A percentile compares a stretch with the other conserved stretches of the same genome.
phyloP scores from a whole-genome alignment of 2,113 vertebrate genomes.

The Acanthisitta chloris region DNA sequence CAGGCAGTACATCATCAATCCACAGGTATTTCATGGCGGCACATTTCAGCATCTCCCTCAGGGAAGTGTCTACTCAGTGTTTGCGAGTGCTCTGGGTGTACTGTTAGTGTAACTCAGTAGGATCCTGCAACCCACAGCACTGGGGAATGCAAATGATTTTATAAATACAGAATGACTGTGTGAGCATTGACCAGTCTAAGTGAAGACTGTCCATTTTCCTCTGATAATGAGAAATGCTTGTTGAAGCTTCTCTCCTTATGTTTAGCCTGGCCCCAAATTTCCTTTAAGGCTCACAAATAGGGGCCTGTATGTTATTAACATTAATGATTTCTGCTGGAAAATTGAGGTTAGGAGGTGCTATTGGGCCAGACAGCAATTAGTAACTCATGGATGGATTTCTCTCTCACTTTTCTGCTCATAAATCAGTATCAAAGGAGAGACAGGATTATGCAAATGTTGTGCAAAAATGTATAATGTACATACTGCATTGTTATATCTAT shows the following conservation, averaged over 20 bases:
- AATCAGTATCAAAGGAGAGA: conserved; percentile 51
- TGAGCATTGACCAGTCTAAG: background rate
- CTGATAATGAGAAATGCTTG: background rate
- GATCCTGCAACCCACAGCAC: background rate
- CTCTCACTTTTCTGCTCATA: conserved; percentile 53
- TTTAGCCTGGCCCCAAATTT: background rate
- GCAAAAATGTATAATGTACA: background rate
- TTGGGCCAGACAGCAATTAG: conserved; percentile 52
- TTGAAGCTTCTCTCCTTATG: background rate
- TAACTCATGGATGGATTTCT: conserved; percentile 46
- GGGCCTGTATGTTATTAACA: conserved; percentile 37
- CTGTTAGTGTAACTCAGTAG: background rate
- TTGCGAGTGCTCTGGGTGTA: background rate
- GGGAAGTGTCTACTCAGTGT: background rate
- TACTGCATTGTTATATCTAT: background rate
- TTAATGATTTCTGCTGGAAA: conserved; percentile 59
- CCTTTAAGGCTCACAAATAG: background rate
- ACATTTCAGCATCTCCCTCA: background rate
- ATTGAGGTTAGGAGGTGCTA: conserved; percentile 60
- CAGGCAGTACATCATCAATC: conserved; percentile 8
- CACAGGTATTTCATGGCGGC: background rate
- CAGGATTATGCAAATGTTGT: conserved; percentile 45
- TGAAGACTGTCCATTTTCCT: background rate
- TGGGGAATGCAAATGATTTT: background rate
- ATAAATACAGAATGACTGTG: background rate